Evolutionary conservation across 2,888 invertebrate genomes (phyloP).

Genomic region (Limnephilus rhombicus): DNA sequence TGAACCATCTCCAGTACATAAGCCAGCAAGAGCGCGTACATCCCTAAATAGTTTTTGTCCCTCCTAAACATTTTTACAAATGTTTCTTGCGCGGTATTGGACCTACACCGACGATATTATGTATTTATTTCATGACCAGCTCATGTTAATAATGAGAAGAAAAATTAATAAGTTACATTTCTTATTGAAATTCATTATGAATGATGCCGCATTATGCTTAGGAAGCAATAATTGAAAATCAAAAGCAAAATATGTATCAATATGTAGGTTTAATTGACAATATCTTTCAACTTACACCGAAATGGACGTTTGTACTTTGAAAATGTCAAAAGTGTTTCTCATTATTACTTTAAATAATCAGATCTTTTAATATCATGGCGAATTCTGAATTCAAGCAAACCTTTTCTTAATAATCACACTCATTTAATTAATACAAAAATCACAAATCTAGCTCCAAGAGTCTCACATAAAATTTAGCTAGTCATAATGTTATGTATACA

Average conservation of each 20-base stretch:
- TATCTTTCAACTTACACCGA: neutral
- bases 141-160: neutral
- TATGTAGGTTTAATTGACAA: neutral
- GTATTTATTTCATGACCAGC: neutral
- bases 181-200: neutral
- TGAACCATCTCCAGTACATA: too few species aligned
- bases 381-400: neutral
- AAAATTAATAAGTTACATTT: neutral
- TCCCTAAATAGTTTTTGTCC: too few species aligned
- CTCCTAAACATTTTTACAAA: too few species aligned
- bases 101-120: too few species aligned
- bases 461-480: neutral
- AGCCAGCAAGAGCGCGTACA: too few species aligned
- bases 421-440: neutral
- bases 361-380: slow-evolving; percentile 16
- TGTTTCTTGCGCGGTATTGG: too few species aligned
- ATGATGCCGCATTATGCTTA: neutral
- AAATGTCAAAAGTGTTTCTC: neutral
- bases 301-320: neutral
- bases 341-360: slow-evolving; percentile 13
- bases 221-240: neutral
- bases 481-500: neutral
- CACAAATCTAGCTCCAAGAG: slow-evolving; percentile 2
- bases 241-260: neutral
- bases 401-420: neutral